Conservation (phyloP, 2,888 invertebrate genomes). For the Hydropsyche betteni region DNA sequence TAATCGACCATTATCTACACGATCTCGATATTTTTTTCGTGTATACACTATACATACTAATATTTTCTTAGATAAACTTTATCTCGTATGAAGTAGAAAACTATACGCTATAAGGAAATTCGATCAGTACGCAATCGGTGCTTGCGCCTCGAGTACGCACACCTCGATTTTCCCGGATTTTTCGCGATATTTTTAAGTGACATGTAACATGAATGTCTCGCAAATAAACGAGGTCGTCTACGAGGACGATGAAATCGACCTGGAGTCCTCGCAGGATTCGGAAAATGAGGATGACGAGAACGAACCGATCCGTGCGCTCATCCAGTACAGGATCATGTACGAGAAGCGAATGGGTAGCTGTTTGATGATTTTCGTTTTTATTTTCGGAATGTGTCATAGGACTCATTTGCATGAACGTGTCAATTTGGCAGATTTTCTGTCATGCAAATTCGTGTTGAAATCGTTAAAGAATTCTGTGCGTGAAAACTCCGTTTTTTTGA, state of each 20-base stretch:
- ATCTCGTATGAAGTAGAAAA: constrained; percentile 14
- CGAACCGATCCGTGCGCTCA: constrained; percentile 37
- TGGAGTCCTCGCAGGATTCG: constrained; percentile 36
- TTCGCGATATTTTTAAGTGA: not conserved
- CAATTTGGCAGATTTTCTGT: not conserved
- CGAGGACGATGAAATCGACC: constrained; percentile 30
- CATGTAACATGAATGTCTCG: too few species aligned
- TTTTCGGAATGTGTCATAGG: not conserved
- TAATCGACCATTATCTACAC: not conserved
- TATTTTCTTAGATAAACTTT: constrained; percentile 28
- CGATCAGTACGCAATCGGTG: constrained; percentile 20
- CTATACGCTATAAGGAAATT: constrained; percentile 14
- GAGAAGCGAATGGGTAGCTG: constrained; percentile 6
- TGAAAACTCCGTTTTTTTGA: too few species aligned
- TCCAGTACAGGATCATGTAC: constrained; percentile 41
- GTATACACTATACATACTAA: not conserved
- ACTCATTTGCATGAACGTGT: not conserved
- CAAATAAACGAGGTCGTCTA: not conserved
- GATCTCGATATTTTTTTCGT: constrained; percentile 1
- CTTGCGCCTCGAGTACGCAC: not conserved
- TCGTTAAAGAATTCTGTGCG: not conserved
- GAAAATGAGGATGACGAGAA: constrained; percentile 37
- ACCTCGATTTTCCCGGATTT: not conserved
- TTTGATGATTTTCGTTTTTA: not conserved
- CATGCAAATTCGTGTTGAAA: constrained; percentile 10